Percentiles rank a stretch among this genome's conserved stretches.
Conservation (phyloP, 2,888 invertebrate species). For the Auanema sp. region DNA sequence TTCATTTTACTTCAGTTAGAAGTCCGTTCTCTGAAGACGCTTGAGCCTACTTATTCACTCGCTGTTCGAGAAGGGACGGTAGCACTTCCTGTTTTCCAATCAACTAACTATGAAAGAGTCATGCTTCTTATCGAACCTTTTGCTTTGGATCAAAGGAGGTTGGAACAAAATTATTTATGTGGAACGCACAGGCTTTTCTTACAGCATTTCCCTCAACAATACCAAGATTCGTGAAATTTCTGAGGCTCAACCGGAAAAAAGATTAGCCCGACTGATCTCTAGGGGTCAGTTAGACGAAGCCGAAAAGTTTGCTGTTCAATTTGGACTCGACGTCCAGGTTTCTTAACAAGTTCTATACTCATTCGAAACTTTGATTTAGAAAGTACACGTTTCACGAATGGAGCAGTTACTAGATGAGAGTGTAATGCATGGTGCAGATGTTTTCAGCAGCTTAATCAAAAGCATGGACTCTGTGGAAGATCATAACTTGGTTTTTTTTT, state of each 20-base stretch:
- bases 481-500: slow-evolving; percentile 27
- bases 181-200: background rate
- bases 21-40: background rate
- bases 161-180: background rate
- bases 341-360: background rate
- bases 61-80: slow-evolving; percentile 5
- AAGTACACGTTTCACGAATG: slow-evolving; percentile 14
- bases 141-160: background rate
- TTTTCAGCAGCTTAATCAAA: slow-evolving; percentile 24
- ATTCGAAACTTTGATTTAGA: slow-evolving; percentile 2
- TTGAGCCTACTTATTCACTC: slow-evolving; percentile 5
- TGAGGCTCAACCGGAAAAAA: slow-evolving; percentile 15
- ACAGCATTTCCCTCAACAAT: background rate
- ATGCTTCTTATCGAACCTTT: slow-evolving; percentile 16
- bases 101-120: slow-evolving; percentile 7
- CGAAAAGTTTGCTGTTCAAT: slow-evolving; percentile 36
- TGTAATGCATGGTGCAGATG: slow-evolving; percentile 21
- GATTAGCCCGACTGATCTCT: slow-evolving; percentile 13
- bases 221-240: slow-evolving; percentile 11
- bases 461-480: slow-evolving; percentile 35
- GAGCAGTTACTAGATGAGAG: slow-evolving; percentile 5
- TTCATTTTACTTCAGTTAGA: slow-evolving; percentile 2
- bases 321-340: slow-evolving; percentile 34
- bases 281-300: slow-evolving; percentile 39
- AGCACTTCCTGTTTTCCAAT: background rate